Base-by-base conservation (phyloP, 2,888 invertebrate genomes). In the Noctua janthina region DNA sequence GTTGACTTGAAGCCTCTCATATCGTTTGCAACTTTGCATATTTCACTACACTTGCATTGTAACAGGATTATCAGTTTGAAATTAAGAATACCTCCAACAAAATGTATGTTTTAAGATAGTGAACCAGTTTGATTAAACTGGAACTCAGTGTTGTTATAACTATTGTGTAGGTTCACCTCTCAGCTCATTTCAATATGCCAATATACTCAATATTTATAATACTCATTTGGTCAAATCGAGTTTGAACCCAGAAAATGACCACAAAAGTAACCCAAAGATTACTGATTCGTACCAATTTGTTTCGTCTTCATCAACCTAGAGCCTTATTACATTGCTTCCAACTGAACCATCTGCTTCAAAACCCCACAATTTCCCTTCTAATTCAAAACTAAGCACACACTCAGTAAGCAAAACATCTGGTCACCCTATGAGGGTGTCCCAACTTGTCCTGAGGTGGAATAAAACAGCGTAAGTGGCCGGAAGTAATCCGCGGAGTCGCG, bases 401-500 rank as follows among this genome's bases (percentile, higher is more conserved):
- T 68, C 66, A 23, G 68, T 62, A 49, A 81, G 39, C 69, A 82
- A 79, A 82, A 82, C 83, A 86, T 86, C 74, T 86, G 86, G 79
- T 68, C 73, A 67, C 70, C 76, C 76, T 74, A 74, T n/a, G 67
- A 43, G 56, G 20, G 69, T 49, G 82, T 54, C 74, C 67, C 72
- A 39, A 69, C 64, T 78, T 83, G 69, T 83, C 54, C 23, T 76
- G 56, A 68, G 74, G 64, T 72, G 77, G 78, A 87, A 86, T 86
- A 81, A 80, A 86, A 82, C 74, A 81, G 77, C 68, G 78, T 83
- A 87, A 84, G 76, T 80, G 79, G 59, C 46, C 76, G 79, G 76
- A 82, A 81, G 85, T 85, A 83, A 85, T 85, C 88, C 84, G 87
- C 82, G 82, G 78, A 79, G 86, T 82, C 74, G 83, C 76, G 91